Evolutionary conservation across 1,140 invertebrate species (phyloP).

Genomic region (Pachyrhynchus sulphureomaculatus): DNA sequence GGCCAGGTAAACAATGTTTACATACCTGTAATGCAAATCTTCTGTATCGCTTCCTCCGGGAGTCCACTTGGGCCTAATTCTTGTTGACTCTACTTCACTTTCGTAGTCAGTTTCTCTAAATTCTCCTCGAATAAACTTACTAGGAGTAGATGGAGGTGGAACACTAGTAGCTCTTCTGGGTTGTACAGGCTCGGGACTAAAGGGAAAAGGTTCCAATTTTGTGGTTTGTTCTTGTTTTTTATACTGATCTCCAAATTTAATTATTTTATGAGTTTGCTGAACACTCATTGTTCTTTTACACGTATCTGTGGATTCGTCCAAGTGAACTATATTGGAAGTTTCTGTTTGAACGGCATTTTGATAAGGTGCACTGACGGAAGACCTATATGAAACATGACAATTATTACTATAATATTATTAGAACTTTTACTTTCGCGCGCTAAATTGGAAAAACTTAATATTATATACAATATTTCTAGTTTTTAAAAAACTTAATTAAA

Average conservation of each 20-base stretch:
- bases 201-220: conserved; percentile 55
- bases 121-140: conserved; percentile 68
- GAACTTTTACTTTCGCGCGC: too few species aligned
- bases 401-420: too few species aligned
- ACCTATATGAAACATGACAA: conserved; percentile 31
- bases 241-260: conserved; percentile 62
- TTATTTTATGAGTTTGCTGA: conserved; percentile 67
- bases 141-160: conserved; percentile 59
- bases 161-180: conserved; percentile 44
- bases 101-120: conserved; percentile 72
- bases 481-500: too few species aligned
- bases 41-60: conserved; percentile 60
- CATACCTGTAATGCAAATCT: conserved; percentile 58
- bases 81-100: conserved; percentile 63
- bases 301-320: conserved; percentile 68
- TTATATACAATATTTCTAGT: too few species aligned
- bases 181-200: conserved; percentile 50
- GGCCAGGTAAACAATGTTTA: background rate
- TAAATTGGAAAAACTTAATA: background rate
- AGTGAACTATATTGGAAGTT: conserved; percentile 65
- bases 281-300: conserved; percentile 65
- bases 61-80: conserved; percentile 63
- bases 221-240: conserved; percentile 39
- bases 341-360: conserved; percentile 64
- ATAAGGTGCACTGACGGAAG: conserved; percentile 56